Percentiles rank a stretch among this genome's conserved stretches.
Evolutionary conservation across 92 coral and sea anemone genomes (phyloP).

Genomic region (Palythoa caribaeorum): DNA sequence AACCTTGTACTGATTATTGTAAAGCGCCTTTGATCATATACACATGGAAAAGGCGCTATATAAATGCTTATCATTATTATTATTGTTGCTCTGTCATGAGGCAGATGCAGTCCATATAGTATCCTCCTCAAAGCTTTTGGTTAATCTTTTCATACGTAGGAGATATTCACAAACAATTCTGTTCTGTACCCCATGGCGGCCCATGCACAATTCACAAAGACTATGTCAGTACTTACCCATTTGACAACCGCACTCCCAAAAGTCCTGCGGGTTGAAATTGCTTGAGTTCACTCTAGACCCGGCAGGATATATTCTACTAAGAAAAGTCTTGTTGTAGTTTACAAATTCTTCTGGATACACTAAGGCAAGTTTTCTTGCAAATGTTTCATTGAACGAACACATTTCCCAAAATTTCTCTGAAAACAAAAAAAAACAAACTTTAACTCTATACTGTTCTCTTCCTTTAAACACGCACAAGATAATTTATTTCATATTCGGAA

Average conservation of each 20-base stretch:
- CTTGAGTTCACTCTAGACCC: conserved; percentile 96
- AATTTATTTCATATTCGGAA: background rate
- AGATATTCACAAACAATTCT: too few relatives aligned
- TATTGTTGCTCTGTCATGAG: too few relatives aligned
- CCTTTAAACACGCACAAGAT: background rate
- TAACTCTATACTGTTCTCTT: background rate
- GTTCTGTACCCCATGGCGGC: too few relatives aligned
- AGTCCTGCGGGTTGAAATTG: conserved; percentile 93
- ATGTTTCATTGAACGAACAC: conserved; percentile 93
- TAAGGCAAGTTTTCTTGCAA: conserved; percentile 79
- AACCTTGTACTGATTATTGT: too few relatives aligned
- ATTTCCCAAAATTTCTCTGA: conserved; percentile 96
- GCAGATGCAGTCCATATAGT: too few relatives aligned
- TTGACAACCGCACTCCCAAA: conserved; percentile 99
- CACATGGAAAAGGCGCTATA: too few relatives aligned
- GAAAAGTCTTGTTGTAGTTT: conserved; percentile 87
- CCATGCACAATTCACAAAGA: background rate
- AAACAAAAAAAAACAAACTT: background rate
- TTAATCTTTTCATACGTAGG: too few relatives aligned
- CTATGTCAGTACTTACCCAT: conserved; percentile 72
- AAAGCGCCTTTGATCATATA: too few relatives aligned
- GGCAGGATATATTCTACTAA: conserved; percentile 93
- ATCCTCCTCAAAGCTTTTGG: too few relatives aligned
- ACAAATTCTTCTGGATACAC: conserved; percentile 93
- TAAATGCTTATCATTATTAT: too few relatives aligned